Conservation (phyloP, 2,797 vertebrate genomes). For the Sebastes glaucus region DNA sequence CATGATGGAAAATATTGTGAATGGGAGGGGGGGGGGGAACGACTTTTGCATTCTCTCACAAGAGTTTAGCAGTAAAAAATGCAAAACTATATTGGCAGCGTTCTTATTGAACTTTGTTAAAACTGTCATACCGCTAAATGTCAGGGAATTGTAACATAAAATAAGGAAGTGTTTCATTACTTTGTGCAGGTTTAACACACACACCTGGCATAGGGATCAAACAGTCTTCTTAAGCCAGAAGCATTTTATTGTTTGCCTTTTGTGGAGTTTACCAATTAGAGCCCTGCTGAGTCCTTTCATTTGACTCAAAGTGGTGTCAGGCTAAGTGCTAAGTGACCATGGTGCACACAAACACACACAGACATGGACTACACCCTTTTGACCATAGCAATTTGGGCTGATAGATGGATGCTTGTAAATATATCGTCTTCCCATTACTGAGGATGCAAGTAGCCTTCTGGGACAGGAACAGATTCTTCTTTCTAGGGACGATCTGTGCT, state of each 20-base stretch:
- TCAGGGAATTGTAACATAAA: neutral
- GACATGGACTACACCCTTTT: neutral
- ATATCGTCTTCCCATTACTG: neutral
- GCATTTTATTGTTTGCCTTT: conserved; percentile 46
- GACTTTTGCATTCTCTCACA: neutral
- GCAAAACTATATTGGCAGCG: neutral
- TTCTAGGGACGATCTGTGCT: conserved; percentile 6
- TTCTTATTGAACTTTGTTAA: neutral
- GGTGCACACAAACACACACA: neutral
- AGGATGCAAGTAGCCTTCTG: conserved; percentile 10
- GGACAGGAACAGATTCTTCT: conserved; percentile 26
- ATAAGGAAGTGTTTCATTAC: conserved; percentile 40
- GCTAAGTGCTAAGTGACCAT: conserved; percentile 39
- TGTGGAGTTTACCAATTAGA: conserved; percentile 51
- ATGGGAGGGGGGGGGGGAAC: neutral
- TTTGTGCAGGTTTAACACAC: neutral
- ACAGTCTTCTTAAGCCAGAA: conserved; percentile 19
- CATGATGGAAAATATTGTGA: neutral
- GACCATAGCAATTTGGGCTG: neutral
- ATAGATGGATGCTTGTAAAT: conserved; percentile 9
- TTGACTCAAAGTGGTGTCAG: conserved; percentile 31
- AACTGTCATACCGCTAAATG: neutral
- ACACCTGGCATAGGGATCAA: conserved; percentile 32
- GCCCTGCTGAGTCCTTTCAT: conserved; percentile 38
- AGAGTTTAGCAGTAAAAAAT: neutral